phyloP scores from a whole-genome alignment of 2,888 invertebrate species.

The Lamproptera curius region DNA sequence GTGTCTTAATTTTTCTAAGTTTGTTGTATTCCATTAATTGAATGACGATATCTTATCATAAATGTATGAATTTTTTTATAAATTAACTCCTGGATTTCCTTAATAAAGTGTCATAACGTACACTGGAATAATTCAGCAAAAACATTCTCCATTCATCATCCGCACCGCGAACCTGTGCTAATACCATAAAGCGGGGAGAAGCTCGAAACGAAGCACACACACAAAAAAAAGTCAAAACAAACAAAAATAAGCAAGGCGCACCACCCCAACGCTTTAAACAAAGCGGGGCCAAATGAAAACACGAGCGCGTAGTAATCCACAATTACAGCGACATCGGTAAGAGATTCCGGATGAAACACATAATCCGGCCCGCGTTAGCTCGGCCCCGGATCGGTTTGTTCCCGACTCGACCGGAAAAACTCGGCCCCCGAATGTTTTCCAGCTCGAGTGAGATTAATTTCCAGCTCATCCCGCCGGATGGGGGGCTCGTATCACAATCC shows the following conservation, averaged over 20 bases:
- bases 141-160: not conserved
- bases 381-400: constrained; percentile 20
- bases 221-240: not conserved
- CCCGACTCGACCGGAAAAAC: constrained; percentile 12
- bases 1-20: too few species aligned
- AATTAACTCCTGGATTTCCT: too few species aligned
- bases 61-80: too few species aligned
- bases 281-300: constrained; percentile 56
- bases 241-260: constrained; percentile 18
- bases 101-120: too few species aligned
- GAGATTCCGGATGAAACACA: constrained; percentile 68
- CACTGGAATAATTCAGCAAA: too few species aligned
- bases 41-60: too few species aligned
- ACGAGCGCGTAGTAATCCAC: constrained; percentile 64
- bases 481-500: constrained; percentile 17
- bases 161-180: not conserved
- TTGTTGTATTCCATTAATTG: too few species aligned
- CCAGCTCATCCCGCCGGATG: constrained; percentile 4
- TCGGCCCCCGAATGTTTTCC: constrained; percentile 16
- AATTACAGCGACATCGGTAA: constrained; percentile 71
- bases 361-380: constrained; percentile 48
- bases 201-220: not conserved
- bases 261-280: constrained; percentile 18
- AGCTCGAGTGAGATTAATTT: constrained; percentile 18
- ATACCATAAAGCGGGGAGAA: constrained; percentile 5